Base-by-base conservation (phyloP, 1,140 invertebrate species). In the Drosophila ambigua region DNA sequence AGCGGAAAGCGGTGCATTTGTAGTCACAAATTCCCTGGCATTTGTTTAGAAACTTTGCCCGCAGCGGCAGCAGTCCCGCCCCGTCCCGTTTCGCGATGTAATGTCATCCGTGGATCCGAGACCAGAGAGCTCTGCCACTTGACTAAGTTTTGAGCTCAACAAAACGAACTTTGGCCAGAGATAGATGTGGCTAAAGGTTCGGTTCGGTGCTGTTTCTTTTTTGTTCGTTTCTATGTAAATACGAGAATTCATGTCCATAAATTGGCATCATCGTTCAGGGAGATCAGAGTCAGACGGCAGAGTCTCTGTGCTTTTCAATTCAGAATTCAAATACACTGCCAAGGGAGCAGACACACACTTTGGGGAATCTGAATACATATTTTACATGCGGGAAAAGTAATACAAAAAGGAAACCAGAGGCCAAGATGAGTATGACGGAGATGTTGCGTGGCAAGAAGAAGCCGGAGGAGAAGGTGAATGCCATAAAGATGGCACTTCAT, bases 31-130 rank as follows among this genome's bases (percentile, higher is more conserved):
- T 78, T 74, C 68, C 55, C 51, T 48, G 52, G 57, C 78, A 87
- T 82, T 85, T 79, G 82, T 78, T 81, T 78, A 78, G 69, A 63
- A 81, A 78, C 59, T 76, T 75, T 60, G 72, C 53, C 60, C 71
- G 39, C 61, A 58, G 20, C 20, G 20, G 71, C 54, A 26, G 64
- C 50, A 54, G 60, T 41, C 28, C 28, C 31, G 24, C 15, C 50
- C 20, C 20, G 20, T 20, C 20, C 1, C 20, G 59, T 62, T 43
- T 48, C 54, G 54, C 50, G 59, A 65, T 62, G 63, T 77, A 83
- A 83, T 79, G 73, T 85, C 61, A 83, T 72, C 58, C 59, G 31
- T 61, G 63, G 72, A 54, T 54, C 48, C 35, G 61, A 63, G 72
- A 72, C 62, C 66, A 68, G 55, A 83, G 58, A 74, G 49, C 45